Conservation (phyloP, 1,140 invertebrate species). For the roundworm (Caenorhabditis elegans) region DNA sequence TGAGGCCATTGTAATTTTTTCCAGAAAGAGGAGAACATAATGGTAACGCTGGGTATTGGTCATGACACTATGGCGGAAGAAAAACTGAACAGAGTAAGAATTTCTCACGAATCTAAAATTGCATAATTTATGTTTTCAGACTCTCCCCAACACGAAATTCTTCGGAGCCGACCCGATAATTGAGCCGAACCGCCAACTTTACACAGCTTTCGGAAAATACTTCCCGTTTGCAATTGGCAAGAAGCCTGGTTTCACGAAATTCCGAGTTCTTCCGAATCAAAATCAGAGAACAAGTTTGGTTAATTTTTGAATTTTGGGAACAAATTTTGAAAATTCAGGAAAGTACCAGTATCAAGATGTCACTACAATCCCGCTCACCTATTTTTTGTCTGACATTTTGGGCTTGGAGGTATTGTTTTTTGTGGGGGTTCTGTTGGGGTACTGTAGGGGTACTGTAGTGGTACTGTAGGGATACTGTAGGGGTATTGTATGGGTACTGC, state of each 20-base stretch:
- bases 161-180: constrained; percentile 15
- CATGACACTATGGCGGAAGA: constrained; percentile 29
- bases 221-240: not conserved
- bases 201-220: not conserved
- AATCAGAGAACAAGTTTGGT: not conserved
- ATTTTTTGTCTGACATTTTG: not conserved
- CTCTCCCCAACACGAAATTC: not conserved
- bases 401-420: not conserved
- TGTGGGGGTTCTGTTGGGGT: too few species aligned
- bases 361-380: not conserved
- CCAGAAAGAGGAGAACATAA: not conserved
- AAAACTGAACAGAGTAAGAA: not conserved
- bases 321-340: too few species aligned
- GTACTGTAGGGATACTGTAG: too few species aligned
- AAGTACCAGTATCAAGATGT: not conserved
- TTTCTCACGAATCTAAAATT: too few species aligned
- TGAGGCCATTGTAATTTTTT: not conserved
- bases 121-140: too few species aligned
- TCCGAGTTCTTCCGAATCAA: not conserved
- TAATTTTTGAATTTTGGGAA: too few species aligned
- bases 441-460: too few species aligned
- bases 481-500: too few species aligned
- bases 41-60: constrained; percentile 27
- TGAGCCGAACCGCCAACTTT: not conserved
- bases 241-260: not conserved